Percentiles rank a stretch among this genome's conserved stretches.
phyloP scores from a whole-genome alignment of 1,140 invertebrate genomes.

The Cylas formicarius region DNA sequence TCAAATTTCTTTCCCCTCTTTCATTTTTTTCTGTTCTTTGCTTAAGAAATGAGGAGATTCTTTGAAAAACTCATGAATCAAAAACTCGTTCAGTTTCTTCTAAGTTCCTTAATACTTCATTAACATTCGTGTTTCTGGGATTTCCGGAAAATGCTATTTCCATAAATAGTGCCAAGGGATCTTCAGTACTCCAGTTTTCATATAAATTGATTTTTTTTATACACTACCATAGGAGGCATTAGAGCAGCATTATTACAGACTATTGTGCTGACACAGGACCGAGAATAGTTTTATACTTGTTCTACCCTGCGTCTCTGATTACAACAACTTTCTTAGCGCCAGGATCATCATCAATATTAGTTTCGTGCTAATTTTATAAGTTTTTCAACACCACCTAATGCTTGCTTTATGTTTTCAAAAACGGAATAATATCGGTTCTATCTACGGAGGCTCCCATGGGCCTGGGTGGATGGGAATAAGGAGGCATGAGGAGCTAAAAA shows the following conservation, averaged over 20 bases:
- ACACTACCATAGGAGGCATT: conserved; percentile 1
- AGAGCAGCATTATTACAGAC: too few relatives aligned
- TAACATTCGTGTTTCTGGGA: conserved; percentile 2
- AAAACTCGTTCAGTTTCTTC: conserved; percentile 9
- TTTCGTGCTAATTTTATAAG: too few relatives aligned
- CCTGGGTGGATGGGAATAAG: too few relatives aligned
- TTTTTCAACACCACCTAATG: conserved; percentile 2
- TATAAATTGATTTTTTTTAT: conserved; percentile 8
- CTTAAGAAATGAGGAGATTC: neutral
- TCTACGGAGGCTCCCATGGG: too few relatives aligned
- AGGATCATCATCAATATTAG: too few relatives aligned
- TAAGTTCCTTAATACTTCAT: conserved; percentile 10
- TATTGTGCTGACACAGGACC: too few relatives aligned
- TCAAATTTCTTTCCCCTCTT: conserved; percentile 12
- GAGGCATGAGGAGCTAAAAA: too few relatives aligned
- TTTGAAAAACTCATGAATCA: conserved; percentile 8
- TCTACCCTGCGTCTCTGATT: too few relatives aligned
- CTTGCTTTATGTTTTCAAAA: conserved; percentile 5
- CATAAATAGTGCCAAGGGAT: conserved; percentile 11
- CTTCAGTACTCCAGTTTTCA: too few relatives aligned
- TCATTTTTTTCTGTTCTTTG: neutral
- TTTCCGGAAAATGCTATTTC: conserved; percentile 4
- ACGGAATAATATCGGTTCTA: neutral
- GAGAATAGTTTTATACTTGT: too few relatives aligned
- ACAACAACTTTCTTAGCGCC: too few relatives aligned